Base-by-base conservation (phyloP, 1,140 invertebrate genomes). In the Pogonognathellus flavescens region DNA sequence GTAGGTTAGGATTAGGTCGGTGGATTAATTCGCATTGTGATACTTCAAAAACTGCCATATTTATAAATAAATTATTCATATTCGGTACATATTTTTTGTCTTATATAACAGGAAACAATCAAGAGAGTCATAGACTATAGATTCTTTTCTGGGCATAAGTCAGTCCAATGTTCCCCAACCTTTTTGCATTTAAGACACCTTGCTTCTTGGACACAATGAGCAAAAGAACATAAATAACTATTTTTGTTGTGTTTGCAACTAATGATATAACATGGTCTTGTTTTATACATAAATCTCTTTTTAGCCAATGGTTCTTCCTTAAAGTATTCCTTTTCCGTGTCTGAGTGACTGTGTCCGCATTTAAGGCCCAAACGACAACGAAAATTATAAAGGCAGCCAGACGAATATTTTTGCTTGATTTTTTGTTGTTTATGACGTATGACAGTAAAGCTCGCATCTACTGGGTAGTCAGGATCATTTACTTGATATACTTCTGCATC, bases 151-250 rank as follows among this genome's bases (percentile, higher is more conserved):
- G 31, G 31, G 16, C 85, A 86, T 13, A 83, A 13, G 50, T 86
- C 66, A 25, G 82, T 86, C 66, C 66, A 84, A 60, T 86, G 85
- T n/a, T 70, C 66, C 5, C 85, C 85, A 18, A 53, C 62, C 20
- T 82, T 20, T n/a, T 57, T 55, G 52, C 85, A 86, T 41, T 57
- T 52, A 6, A 86, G 66, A 80, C 85, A 86, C 4, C 82, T 10
- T 25, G 85, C 82, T 70, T 86, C 85, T n/a, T 49, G 18, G 14
- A 81, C 16, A 16, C n/a, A 31, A 80, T 87, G 86, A 11, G 86
- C 86, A 76, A 70, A 87, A 2, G 83, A 52, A 25, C 86, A 87
- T n/a, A 87, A 59, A 80, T 87, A 87, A 1, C 49, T 20, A 14
- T 84, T 87, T 13, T 52, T 66, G 3, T 8, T 31, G 53, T 84